Evolutionary conservation across 2,888 invertebrate genomes (phyloP).

Genomic region (Synergus itoensis): DNA sequence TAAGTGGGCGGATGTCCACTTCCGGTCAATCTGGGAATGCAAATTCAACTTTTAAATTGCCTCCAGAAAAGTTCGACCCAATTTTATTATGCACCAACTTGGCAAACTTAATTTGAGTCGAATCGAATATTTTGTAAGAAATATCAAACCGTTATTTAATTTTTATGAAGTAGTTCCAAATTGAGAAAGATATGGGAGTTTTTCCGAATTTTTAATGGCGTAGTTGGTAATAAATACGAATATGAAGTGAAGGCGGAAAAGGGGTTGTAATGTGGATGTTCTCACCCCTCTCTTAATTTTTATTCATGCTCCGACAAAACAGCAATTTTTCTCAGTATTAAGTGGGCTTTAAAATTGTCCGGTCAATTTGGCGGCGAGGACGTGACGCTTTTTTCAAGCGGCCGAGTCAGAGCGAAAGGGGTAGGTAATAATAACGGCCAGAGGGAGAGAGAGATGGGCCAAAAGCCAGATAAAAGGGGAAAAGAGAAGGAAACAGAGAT

Average conservation of each 20-base stretch:
- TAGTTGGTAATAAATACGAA: conserved; percentile 22
- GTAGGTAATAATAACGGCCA: conserved; percentile 56
- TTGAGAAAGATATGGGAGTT: background rate
- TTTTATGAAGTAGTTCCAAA: background rate
- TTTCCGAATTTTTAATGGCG: conserved; percentile 6
- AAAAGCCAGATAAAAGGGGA: background rate
- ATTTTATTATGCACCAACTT: background rate
- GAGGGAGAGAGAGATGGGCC: conserved; percentile 38
- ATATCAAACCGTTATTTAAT: background rate
- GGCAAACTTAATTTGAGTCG: background rate
- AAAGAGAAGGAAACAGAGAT: conserved; percentile 43
- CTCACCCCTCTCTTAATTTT: conserved; percentile 68
- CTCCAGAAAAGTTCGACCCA: background rate
- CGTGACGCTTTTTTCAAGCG: conserved; percentile 77
- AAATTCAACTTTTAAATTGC: conserved; percentile 5
- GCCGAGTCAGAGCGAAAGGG: conserved; percentile 55
- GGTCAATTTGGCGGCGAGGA: conserved; percentile 75
- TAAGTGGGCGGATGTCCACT: conserved; percentile 49
- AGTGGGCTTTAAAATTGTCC: conserved; percentile 77
- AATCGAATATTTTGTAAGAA: background rate
- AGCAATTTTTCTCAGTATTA: conserved; percentile 77
- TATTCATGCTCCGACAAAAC: conserved; percentile 76
- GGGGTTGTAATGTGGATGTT: conserved; percentile 28
- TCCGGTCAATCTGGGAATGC: conserved; percentile 11
- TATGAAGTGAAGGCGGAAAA: conserved; percentile 8